phyloP scores from a whole-genome alignment of 2,888 invertebrate species.

The Deroplatys truncata region DNA sequence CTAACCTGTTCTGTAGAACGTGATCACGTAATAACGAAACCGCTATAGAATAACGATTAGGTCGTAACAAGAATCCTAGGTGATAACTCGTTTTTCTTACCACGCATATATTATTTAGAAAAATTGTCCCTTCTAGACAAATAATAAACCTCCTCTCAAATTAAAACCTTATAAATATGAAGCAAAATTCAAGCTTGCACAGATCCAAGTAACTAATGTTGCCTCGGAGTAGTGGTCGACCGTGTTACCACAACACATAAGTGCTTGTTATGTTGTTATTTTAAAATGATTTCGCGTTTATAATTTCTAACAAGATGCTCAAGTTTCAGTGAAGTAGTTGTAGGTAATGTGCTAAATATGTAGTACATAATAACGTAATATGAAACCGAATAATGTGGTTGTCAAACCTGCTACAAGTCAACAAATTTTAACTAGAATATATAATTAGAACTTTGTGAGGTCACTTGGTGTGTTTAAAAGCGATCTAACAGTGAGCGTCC shows the following conservation, averaged over 20 bases:
- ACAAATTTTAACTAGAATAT: neutral
- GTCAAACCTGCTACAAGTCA: neutral
- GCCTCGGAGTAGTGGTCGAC: neutral
- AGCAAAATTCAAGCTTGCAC: neutral
- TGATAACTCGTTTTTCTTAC: neutral
- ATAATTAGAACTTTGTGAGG: too few species aligned
- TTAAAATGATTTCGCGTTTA: neutral
- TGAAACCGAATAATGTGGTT: neutral
- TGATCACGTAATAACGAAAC: neutral
- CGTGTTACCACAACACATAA: neutral
- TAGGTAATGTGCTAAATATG: neutral
- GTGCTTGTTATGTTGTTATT: neutral
- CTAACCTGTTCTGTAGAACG: neutral
- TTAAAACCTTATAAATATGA: neutral
- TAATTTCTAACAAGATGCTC: neutral
- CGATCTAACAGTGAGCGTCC: too few species aligned
- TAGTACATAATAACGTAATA: neutral
- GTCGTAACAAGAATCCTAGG: neutral
- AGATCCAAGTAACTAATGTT: neutral
- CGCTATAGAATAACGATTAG: neutral
- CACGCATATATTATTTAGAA: neutral
- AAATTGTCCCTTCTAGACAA: neutral
- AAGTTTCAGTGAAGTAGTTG: neutral
- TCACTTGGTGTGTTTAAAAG: too few species aligned
- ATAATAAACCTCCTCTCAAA: neutral